Percentiles rank a stretch among this genome's conserved stretches.
phyloP scores from a whole-genome alignment of 2,113 vertebrate species.

The Pituophis catenifer region DNA sequence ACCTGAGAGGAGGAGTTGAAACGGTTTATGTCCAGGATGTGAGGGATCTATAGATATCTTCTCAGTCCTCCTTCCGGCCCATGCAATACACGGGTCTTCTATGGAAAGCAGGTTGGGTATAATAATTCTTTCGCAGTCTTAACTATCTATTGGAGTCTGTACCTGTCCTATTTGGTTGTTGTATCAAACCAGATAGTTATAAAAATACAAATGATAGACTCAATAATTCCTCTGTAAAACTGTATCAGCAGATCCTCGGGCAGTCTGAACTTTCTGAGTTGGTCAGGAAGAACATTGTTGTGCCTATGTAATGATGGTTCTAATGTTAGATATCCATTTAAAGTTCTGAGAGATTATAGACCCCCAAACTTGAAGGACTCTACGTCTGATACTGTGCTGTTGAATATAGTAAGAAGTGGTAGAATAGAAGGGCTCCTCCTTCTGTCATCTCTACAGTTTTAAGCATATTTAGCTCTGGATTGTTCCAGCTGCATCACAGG shows the following conservation, averaged over 20 bases:
- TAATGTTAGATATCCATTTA: not conserved
- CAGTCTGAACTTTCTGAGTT: not conserved
- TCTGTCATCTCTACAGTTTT: not conserved
- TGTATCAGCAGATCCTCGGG: not conserved
- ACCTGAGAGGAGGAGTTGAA: not conserved
- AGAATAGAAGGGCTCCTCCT: not conserved
- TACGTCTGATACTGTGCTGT: not conserved
- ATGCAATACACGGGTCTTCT: not conserved
- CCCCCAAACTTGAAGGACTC: not conserved
- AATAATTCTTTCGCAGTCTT: not conserved
- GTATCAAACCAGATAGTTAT: not conserved
- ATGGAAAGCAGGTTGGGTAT: not conserved
- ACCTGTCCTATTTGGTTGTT: not conserved
- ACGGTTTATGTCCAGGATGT: not conserved
- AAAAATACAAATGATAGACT: not conserved
- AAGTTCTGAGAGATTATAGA: not conserved
- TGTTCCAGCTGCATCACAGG: not conserved
- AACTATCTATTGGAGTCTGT: not conserved
- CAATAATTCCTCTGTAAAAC: not conserved
- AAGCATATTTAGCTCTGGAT: not conserved
- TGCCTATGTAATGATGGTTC: not conserved
- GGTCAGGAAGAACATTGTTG: not conserved
- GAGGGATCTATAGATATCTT: not conserved
- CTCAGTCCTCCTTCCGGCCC: not conserved
- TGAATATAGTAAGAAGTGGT: not conserved